Conservation (phyloP, 2,888 invertebrate species). For the Trisateles emortualis region DNA sequence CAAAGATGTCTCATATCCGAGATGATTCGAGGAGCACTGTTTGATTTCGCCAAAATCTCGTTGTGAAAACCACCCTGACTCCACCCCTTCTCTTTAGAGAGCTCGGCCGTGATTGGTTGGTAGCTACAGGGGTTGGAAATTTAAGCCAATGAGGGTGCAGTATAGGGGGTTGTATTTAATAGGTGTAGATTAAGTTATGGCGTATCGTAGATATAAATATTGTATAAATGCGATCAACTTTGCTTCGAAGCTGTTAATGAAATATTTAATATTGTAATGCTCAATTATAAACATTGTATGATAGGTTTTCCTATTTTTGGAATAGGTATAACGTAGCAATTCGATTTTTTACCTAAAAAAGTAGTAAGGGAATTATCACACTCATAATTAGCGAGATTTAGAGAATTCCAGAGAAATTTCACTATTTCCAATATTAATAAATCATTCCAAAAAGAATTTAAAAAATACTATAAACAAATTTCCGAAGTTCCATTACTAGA, state of each 20-base stretch:
- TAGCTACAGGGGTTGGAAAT: slow-evolving; percentile 73
- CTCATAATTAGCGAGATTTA: too few species aligned
- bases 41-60: slow-evolving; percentile 71
- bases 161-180: slow-evolving; percentile 73
- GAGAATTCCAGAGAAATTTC: too few species aligned
- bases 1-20: slow-evolving; percentile 52
- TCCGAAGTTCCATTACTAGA: too few species aligned
- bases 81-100: slow-evolving; percentile 74
- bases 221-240: slow-evolving; percentile 75
- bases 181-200: slow-evolving; percentile 85
- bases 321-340: too few species aligned
- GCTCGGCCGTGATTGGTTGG: slow-evolving; percentile 68
- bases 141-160: slow-evolving; percentile 68
- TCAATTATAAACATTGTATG: too few species aligned
- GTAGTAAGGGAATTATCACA: too few species aligned
- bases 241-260: slow-evolving; percentile 70
- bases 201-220: slow-evolving; percentile 75
- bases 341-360: too few species aligned
- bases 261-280: slow-evolving; percentile 60
- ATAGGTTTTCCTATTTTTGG: too few species aligned
- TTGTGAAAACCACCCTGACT: slow-evolving; percentile 78
- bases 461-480: too few species aligned
- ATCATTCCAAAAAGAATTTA: too few species aligned
- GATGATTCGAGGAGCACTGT: slow-evolving; percentile 71
- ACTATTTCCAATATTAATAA: too few species aligned